Conservation (phyloP, 2,113 vertebrate genomes). For the Colinus virginianus region DNA sequence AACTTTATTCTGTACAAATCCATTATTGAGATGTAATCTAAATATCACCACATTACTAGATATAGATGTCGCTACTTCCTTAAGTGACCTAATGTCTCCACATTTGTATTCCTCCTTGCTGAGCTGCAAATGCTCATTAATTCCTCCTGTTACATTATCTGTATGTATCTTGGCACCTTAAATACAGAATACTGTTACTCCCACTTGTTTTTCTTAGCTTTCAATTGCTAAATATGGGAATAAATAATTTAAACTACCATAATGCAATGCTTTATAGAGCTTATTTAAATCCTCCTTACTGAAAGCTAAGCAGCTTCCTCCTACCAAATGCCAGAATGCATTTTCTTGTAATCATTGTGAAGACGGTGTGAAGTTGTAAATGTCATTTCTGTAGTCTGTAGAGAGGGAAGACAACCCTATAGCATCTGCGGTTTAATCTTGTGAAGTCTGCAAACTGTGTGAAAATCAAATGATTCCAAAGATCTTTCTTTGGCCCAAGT, state of each 20-base stretch:
- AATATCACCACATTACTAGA: neutral
- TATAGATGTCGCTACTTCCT: neutral
- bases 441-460: neutral
- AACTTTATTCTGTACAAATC: neutral
- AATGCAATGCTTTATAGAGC: neutral
- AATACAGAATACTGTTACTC: neutral
- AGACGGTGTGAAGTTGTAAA: fast-evolving
- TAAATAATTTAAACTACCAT: neutral
- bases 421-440: neutral
- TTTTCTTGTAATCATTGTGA: neutral
- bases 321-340: neutral
- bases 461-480: neutral
- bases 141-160: neutral
- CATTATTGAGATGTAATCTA: neutral
- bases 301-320: neutral
- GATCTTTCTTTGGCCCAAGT: neutral
- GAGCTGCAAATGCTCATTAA: neutral
- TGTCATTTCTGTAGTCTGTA: neutral
- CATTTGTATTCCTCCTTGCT: neutral
- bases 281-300: neutral
- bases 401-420: neutral
- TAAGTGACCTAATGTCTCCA: neutral
- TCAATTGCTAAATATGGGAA: neutral
- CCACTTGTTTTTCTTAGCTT: neutral
- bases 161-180: neutral